phyloP scores from a whole-genome alignment of 2,888 invertebrate species.

The Ormia ochracea region DNA sequence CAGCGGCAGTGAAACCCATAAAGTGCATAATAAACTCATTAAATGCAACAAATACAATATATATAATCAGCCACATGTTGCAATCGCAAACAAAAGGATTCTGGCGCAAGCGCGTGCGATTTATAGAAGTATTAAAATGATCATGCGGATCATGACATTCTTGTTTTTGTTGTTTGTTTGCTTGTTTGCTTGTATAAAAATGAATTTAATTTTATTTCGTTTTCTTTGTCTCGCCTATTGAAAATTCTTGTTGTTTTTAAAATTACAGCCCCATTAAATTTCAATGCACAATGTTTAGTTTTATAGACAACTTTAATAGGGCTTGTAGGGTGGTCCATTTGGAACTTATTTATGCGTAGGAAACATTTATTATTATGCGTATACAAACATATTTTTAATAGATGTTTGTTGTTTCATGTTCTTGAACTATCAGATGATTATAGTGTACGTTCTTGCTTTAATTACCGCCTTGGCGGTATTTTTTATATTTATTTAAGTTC shows the following conservation, averaged over 20 bases:
- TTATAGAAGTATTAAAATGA: background rate
- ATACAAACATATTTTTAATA: background rate
- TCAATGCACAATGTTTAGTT: constrained; percentile 8
- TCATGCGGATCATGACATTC: background rate
- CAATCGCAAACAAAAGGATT: background rate
- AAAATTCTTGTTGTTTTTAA: constrained; percentile 24
- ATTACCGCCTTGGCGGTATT: background rate
- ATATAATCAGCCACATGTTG: constrained; percentile 21
- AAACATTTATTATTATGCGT: constrained; percentile 11
- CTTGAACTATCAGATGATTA: constrained; percentile 7
- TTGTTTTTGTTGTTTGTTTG: background rate
- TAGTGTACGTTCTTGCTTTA: background rate
- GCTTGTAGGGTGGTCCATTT: constrained; percentile 43
- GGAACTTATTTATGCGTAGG: background rate
- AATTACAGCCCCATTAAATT: constrained; percentile 40
- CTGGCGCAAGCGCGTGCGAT: constrained; percentile 40
- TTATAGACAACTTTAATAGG: background rate
- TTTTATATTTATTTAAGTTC: no score
- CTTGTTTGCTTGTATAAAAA: background rate
- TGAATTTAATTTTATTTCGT: background rate
- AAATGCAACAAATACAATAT: constrained; percentile 8
- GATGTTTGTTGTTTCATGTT: constrained; percentile 22
- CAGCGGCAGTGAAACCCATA: constrained; percentile 10
- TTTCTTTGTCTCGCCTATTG: background rate
- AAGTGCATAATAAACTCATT: constrained; percentile 42